Evolutionary conservation across 2,113 vertebrate species (phyloP), one percentile per base, ranked within the genome.

Genomic region (Scomber japonicus): DNA sequence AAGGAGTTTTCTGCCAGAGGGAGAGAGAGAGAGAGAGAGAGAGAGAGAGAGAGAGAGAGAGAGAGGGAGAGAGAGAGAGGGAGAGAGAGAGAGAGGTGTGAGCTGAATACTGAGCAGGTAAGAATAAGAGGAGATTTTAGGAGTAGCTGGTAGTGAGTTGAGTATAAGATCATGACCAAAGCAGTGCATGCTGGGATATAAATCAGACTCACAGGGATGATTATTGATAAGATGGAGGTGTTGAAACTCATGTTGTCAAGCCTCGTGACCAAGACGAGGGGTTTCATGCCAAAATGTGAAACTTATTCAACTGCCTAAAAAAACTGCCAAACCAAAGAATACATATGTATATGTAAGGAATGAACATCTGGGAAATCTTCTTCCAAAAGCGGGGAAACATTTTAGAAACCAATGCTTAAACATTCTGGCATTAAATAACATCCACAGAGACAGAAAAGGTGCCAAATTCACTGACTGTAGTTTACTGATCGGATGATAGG

Each of bases 41-140:
- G 72, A 12, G 45, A 61, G 54, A n/a, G 40, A n/a, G 70, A 6
- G 54, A 46, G 75, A 12, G 45, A 61, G 54, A n/a, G 40, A n/a
- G 70, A 6, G 54, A 46, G 75, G 10, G 45, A 61, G 54, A n/a
- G 40, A n/a, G 70, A 4, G 54, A 46, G 75, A 12, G 45, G 57
- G 54, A n/a, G 40, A n/a, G 70, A 6, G 54, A 46, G 75, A 12
- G 45, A 61, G 54, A n/a, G 1, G 59, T 78, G 87, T 89, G 88
- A 85, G 71, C 8, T 77, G 90, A 90, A 91, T 93, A 89, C 87
- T 82, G 83, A 93, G 80, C 89, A 89, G 82, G 64, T 59, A 59
- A 71, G 79, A 78, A 24, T 0, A 27, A 63, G 62, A 64, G 70
- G 70, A 35, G 45, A 64, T 48, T 51, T 68, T 30, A 24, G 31